phyloP scores from a whole-genome alignment of 2,888 invertebrate genomes.

The Drosophila silvestris region DNA sequence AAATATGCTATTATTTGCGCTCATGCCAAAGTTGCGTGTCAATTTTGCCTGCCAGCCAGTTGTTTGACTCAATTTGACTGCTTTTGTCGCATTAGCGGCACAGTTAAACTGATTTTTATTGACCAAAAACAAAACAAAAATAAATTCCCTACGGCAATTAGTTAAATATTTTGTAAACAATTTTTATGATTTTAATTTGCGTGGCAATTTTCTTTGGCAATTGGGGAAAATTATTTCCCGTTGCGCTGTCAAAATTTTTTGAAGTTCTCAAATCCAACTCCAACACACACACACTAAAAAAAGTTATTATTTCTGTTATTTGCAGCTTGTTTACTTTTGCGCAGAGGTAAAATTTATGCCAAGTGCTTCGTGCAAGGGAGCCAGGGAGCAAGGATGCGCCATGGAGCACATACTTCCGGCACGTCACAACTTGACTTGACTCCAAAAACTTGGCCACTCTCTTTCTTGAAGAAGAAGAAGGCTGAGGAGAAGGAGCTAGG shows the following conservation, averaged over 20 bases:
- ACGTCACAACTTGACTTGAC: conserved; percentile 50
- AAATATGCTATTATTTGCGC: conserved; percentile 30
- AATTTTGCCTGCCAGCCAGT: conserved; percentile 14
- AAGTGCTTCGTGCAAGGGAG: conserved; percentile 21
- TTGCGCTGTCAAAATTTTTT: conserved; percentile 34
- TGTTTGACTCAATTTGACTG: conserved; percentile 38
- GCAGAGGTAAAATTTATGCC: conserved; percentile 55
- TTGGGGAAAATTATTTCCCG: conserved; percentile 25
- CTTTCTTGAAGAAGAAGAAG: not conserved
- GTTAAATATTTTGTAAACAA: conserved; percentile 41
- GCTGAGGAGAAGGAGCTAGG: not conserved
- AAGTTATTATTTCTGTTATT: conserved; percentile 48
- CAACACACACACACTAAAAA: conserved; percentile 15
- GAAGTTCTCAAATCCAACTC: conserved; percentile 10
- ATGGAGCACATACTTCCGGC: conserved; percentile 67
- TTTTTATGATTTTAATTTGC: conserved; percentile 37
- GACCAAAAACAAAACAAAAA: conserved; percentile 3
- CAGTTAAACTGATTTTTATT: conserved; percentile 66
- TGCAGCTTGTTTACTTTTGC: conserved; percentile 53
- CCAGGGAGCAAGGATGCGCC: conserved; percentile 35
- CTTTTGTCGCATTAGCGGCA: conserved; percentile 63
- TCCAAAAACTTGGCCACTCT: conserved; percentile 46
- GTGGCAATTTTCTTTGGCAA: conserved; percentile 27
- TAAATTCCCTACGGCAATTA: conserved; percentile 21
- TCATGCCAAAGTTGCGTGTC: conserved; percentile 67